phyloP scores from a whole-genome alignment of 1,140 invertebrate species.

The Drosophila jambulina region DNA sequence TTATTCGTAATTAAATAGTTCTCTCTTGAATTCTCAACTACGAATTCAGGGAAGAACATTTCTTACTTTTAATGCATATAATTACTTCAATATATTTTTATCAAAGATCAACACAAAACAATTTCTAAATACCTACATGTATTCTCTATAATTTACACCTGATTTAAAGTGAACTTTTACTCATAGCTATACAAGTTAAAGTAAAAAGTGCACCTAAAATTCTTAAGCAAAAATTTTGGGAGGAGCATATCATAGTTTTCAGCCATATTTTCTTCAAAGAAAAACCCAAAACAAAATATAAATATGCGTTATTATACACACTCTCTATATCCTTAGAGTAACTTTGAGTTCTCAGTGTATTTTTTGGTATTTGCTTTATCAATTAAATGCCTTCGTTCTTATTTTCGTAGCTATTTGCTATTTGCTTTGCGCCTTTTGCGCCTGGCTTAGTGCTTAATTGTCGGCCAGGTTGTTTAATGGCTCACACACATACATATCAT shows the following conservation, averaged over 20 bases:
- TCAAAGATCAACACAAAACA: too few species aligned
- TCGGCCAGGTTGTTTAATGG: conserved; percentile 48
- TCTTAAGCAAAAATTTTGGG: not conserved
- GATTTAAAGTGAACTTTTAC: too few species aligned
- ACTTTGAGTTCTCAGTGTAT: not conserved
- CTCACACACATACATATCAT: conserved; percentile 24
- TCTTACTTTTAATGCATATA: too few species aligned
- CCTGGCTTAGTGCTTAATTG: conserved; percentile 54
- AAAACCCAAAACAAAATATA: not conserved
- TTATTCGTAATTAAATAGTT: too few species aligned
- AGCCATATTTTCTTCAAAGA: not conserved
- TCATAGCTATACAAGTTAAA: not conserved
- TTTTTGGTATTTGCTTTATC: conserved; percentile 35
- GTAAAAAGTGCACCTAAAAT: not conserved
- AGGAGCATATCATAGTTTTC: not conserved
- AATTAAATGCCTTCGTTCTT: conserved; percentile 26
- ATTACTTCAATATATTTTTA: too few species aligned
- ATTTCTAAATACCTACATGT: too few species aligned
- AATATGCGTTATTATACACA: not conserved
- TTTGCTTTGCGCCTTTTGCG: conserved; percentile 30
- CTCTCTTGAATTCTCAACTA: too few species aligned
- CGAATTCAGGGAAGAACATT: too few species aligned
- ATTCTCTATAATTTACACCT: too few species aligned
- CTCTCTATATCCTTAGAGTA: not conserved
- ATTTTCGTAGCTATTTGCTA: conserved; percentile 16